phyloP scores from a whole-genome alignment of 2,113 vertebrate genomes.

The Beaufortia kweichowensis region DNA sequence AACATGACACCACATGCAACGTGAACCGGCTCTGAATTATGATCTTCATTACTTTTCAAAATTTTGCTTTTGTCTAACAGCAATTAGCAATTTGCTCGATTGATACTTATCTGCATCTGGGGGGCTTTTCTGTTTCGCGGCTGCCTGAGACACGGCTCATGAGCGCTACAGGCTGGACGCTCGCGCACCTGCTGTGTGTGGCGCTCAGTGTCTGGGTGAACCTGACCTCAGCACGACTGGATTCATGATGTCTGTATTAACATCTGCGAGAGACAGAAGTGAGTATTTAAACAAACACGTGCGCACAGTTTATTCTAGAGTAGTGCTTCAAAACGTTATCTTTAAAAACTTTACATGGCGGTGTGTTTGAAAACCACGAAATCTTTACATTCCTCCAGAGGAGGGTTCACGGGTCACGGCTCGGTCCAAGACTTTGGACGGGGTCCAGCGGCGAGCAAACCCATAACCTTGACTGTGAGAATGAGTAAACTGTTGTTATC shows the following conservation, averaged over 20 bases:
- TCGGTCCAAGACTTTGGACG: background rate
- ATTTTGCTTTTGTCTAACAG: background rate
- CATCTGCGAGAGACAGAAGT: conserved; percentile 40
- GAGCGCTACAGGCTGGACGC: conserved; percentile 22
- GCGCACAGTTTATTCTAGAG: background rate
- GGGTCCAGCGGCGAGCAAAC: background rate
- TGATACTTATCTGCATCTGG: conserved; percentile 1
- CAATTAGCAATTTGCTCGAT: background rate
- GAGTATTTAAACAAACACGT: conserved; percentile 21
- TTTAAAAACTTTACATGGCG: conserved; percentile 1
- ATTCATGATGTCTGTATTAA: conserved; percentile 44
- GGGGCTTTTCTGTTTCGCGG: conserved; percentile 1
- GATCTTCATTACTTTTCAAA: background rate
- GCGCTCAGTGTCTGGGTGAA: conserved; percentile 13
- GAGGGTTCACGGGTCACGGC: background rate
- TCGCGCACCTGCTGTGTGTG: conserved; percentile 44
- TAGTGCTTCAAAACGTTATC: background rate
- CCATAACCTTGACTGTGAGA: background rate
- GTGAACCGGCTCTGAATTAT: background rate
- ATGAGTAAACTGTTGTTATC: background rate
- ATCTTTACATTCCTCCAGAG: background rate
- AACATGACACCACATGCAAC: background rate
- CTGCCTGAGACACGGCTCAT: conserved; percentile 5
- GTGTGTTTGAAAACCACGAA: background rate
- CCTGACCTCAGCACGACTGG: conserved; percentile 16